These are phyloP conservation scores for Phorcus lineatus DNA, from an alignment of 2,888 invertebrate species.

Conservation along the genomic window DNA sequence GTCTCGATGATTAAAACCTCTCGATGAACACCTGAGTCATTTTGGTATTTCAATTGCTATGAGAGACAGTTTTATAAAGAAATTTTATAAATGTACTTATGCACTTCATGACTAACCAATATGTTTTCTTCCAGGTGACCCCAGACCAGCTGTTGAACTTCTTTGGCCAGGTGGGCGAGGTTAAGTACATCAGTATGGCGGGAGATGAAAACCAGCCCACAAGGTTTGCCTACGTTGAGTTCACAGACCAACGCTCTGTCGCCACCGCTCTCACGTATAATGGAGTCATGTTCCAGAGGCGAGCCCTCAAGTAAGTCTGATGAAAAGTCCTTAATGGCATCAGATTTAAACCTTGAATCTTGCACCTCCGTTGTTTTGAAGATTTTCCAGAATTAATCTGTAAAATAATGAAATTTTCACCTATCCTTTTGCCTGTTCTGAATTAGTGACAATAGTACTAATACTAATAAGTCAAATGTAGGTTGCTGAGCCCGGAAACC, in stretches of 20 bases:
- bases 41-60: background rate
- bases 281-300: conserved; percentile 85
- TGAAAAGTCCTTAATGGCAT: too few relatives aligned
- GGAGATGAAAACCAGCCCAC: conserved; percentile 83
- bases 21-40: background rate
- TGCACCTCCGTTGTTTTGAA: too few relatives aligned
- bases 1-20: background rate
- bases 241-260: conserved; percentile 92
- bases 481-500: too few relatives aligned
- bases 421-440: too few relatives aligned
- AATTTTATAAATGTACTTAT: background rate
- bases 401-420: too few relatives aligned
- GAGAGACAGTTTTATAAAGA: background rate
- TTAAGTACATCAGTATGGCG: conserved; percentile 95
- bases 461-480: too few relatives aligned
- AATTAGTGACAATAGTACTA: too few relatives aligned
- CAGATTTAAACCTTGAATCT: too few relatives aligned
- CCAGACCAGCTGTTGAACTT: conserved; percentile 92
- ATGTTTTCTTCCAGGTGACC: conserved; percentile 68
- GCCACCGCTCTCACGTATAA: conserved; percentile 89
- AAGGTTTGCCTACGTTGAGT: conserved; percentile 90
- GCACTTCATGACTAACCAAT: background rate
- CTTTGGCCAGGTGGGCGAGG: conserved; percentile 91
- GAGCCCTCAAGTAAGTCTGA: conserved; percentile 78
- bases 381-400: too few relatives aligned